Evolutionary conservation across 2,888 invertebrate species (phyloP), one percentile per base, ranked within the genome.

Genomic region (Stegana nigrithorax): DNA sequence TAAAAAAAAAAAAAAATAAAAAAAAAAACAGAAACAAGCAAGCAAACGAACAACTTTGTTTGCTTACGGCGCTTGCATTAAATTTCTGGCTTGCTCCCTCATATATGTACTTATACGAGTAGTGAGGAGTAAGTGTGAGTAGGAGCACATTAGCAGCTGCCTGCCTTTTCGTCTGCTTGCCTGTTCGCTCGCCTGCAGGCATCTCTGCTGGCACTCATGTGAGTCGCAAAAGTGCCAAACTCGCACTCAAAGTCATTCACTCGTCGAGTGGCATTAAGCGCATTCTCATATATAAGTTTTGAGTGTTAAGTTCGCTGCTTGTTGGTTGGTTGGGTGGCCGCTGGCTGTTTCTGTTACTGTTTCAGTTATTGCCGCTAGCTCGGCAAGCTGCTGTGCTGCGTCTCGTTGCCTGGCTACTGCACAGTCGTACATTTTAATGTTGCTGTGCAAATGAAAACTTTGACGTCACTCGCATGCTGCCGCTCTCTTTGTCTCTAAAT

Each of bases 221-320:
- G 17, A 23, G 14, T 14, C 50, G 50, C 50, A 3, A 29, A 55
- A 55, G 53, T 55, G 36, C 32, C 32, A 55, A 55, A 36, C 32
- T 55, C 53, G 21, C 53, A 55, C 53, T 55, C 36, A 36, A 36
- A 55, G 53, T 55, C 21, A 55, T 55, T 53, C 51, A 29, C 51
- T 53, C 8, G 12, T n/a, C 8, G 32, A 55, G 53, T 55, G 53
- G 53, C 53, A 55, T 21, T 36, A 55, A 55, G 36, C 36, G 32
- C 50, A 21, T 50, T 50, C 42, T 14, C 26, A 50, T 50, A 50
- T 50, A 50, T 5, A 55, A 55, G 53, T 55, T 55, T 32, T 29
- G 21, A 55, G 53, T 55, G n/a, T 12, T 12, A 17, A 47, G 23
- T 47, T 47, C n/a, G n/a, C n/a, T n/a, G n/a, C n/a, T n/a, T n/a